Evolutionary conservation across 2,888 invertebrate species (phyloP).

Genomic region (Salticus scenicus): DNA sequence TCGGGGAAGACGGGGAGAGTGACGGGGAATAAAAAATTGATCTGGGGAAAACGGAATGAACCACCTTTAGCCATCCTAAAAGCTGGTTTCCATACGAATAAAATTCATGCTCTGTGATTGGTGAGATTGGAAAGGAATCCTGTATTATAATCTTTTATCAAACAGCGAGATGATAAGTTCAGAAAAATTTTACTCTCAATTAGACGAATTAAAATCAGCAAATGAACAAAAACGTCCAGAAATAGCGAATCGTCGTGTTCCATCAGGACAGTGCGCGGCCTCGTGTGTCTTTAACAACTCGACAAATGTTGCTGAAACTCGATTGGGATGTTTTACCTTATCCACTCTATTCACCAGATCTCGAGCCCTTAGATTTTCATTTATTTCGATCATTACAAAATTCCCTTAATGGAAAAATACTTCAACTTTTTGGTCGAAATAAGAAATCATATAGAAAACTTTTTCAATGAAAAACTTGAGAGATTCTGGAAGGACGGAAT

Average conservation of each 20-base stretch:
- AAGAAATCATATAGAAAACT: too few relatives aligned
- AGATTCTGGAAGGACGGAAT: too few relatives aligned
- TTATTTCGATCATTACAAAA: not conserved
- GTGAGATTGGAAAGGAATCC: too few relatives aligned
- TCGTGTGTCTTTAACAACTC: not conserved
- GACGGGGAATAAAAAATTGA: too few relatives aligned
- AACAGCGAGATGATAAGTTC: conserved; percentile 24
- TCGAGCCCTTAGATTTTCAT: conserved; percentile 5
- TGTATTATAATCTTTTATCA: not conserved
- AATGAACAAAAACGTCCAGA: conserved; percentile 23
- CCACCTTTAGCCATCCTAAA: too few relatives aligned
- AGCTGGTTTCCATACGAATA: too few relatives aligned
- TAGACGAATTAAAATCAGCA: conserved; percentile 23
- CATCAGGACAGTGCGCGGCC: conserved; percentile 23
- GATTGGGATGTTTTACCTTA: conserved; percentile 11
- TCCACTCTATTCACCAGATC: not conserved
- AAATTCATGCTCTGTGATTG: too few relatives aligned
- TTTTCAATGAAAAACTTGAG: too few relatives aligned
- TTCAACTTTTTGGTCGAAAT: too few relatives aligned
- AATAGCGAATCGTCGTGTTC: conserved; percentile 23
- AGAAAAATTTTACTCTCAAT: conserved; percentile 20
- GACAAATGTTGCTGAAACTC: conserved; percentile 20
- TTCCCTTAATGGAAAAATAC: too few relatives aligned
- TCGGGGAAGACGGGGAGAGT: too few relatives aligned
- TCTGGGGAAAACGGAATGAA: too few relatives aligned